A percentile compares a stretch with the other conserved stretches of the same genome.
Evolutionary conservation across 2,797 vertebrate genomes (phyloP).

Genomic region (Florisuga fusca): DNA sequence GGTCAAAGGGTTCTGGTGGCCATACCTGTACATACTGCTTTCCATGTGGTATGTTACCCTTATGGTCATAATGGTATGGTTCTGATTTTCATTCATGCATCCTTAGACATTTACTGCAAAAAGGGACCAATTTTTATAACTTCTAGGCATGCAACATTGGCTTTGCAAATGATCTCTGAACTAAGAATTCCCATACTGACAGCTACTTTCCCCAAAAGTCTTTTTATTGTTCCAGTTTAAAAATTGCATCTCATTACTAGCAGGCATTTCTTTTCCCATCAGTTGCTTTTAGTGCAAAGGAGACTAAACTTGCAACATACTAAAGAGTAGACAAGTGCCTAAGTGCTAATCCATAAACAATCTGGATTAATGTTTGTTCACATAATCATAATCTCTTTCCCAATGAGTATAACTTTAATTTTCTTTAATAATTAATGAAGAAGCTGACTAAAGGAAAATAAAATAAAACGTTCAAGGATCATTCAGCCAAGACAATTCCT

Average conservation of each 20-base stretch:
- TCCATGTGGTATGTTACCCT: too few species aligned
- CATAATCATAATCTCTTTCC: neutral
- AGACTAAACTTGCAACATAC: neutral
- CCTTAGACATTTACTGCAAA: neutral
- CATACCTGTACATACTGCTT: too few species aligned
- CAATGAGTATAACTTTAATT: neutral
- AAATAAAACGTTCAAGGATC: neutral
- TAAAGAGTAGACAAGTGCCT: neutral
- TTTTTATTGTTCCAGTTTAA: conserved; percentile 20
- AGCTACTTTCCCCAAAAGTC: neutral
- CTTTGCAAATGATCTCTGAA: conserved; percentile 3
- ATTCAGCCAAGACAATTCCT: neutral
- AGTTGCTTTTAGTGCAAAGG: neutral
- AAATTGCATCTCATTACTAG: neutral
- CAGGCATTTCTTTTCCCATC: neutral
- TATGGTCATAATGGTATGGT: neutral
- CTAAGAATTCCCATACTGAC: neutral
- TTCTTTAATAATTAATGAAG: conserved; percentile 14
- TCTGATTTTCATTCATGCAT: neutral
- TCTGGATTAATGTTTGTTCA: neutral
- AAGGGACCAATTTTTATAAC: neutral
- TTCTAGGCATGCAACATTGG: neutral
- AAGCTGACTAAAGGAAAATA: neutral
- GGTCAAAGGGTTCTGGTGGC: too few species aligned
- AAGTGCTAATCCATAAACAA: neutral